Evolutionary conservation across 1,140 invertebrate genomes (phyloP), one percentile per base, ranked within the genome.

Genomic region (Drosophila rhopaloa): DNA sequence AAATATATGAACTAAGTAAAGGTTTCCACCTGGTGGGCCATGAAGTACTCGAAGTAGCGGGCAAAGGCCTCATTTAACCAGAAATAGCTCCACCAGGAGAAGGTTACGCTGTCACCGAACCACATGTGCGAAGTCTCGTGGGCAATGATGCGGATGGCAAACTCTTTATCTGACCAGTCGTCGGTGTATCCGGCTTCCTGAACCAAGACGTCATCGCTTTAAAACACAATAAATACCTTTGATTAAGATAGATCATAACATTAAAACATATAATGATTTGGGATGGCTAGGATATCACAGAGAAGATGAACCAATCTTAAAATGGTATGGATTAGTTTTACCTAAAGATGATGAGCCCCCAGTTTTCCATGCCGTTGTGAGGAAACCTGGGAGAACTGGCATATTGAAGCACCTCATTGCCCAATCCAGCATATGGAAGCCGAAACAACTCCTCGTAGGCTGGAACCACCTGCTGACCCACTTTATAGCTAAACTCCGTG

Each of bases 291-390:
- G 24, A 24, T 24, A 24, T 24, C 2, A 24, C 24, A 24, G 24
- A 24, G 24, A 24, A 24, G 24, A 24, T 24, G 24, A 24, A 24
- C 3, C 24, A 2, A 24, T 24, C 24, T 24, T 0, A 0, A 24
- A 24, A 24, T 24, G 24, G 3, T 24, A 24, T 24, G 24, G 24
- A 4, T 3, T 0, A 24, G 24, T 32, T 8, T 32, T 32, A 32
- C 88, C 74, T 90, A 57, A 95, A 97, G 1, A 95, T 95, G 44
- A 97, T 94, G 1, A 97, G 92, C 11, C 96, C 96, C 96, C 96
- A 97, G 92, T 97, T 97, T 83, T 97, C 96, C 96, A 97, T 97
- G 41, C 96, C 96, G 10, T 96, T 96, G 57, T 95, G 94, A 2
- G 94, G 94, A 78, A 97, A 97, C 79, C 96, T 95, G 0, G 96